Conservation (phyloP, 2,888 invertebrate genomes). For the Thysanoteuthis rhombus region DNA sequence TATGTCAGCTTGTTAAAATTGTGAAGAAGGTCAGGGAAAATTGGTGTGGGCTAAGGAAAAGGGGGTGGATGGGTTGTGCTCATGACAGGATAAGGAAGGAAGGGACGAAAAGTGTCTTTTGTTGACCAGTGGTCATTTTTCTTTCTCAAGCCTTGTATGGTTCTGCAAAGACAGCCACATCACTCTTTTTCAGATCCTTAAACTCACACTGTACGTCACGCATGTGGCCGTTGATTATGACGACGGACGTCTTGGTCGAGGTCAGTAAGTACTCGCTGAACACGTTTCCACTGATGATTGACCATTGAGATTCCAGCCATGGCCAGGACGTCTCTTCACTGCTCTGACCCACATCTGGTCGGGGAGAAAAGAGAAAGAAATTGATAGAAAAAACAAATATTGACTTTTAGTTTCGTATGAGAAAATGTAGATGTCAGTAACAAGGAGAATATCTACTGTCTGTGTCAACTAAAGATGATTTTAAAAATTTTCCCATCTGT, state of each 20-base stretch:
- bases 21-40: background rate
- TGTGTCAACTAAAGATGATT: no score
- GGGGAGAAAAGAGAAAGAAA: conserved; percentile 20
- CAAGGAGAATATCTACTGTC: no score
- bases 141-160: conserved; percentile 16
- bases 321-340: conserved; percentile 64
- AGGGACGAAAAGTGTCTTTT: background rate
- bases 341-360: conserved; percentile 41
- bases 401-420: no score
- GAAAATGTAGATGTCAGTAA: no score
- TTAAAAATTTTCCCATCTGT: no score
- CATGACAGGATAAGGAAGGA: background rate
- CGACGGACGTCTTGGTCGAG: conserved; percentile 77
- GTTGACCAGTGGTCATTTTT: background rate
- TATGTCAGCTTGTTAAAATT: background rate
- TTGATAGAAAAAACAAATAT: background rate
- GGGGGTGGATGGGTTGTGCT: background rate
- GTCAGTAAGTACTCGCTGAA: conserved; percentile 81
- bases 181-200: conserved; percentile 76
- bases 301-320: conserved; percentile 77
- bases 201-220: conserved; percentile 81
- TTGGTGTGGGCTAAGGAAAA: background rate
- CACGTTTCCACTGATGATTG: conserved; percentile 77
- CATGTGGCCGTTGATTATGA: conserved; percentile 78
- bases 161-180: conserved; percentile 64